Conservation (phyloP, 2,113 vertebrate genomes). For the Bos indicus region DNA sequence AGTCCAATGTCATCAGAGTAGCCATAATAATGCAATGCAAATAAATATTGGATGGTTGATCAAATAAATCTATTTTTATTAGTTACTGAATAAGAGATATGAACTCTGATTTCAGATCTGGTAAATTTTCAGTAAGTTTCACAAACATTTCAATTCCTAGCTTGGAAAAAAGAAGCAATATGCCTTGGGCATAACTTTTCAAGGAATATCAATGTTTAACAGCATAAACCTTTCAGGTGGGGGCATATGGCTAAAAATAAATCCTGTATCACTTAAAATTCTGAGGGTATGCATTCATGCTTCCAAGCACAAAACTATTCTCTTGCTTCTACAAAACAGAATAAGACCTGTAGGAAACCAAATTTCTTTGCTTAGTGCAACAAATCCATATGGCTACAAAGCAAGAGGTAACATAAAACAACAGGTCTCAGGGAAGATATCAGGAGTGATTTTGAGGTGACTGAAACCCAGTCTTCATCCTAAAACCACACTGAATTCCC, state of each 20-base stretch:
- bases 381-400: conserved; percentile 31
- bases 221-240: conserved; percentile 47
- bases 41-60: conserved; percentile 10
- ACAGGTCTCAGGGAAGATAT: background rate
- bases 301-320: conserved; percentile 1
- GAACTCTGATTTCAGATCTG: conserved; percentile 19
- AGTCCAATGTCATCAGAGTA: background rate
- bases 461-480: background rate
- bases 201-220: conserved; percentile 53
- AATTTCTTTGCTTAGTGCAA: conserved; percentile 37
- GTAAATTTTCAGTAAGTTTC: conserved; percentile 40
- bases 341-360: conserved; percentile 36
- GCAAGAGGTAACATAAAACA: conserved; percentile 37
- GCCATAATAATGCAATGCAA: background rate
- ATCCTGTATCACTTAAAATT: conserved; percentile 32
- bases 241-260: conserved; percentile 65
- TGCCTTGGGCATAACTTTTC: conserved; percentile 54
- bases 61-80: conserved; percentile 39
- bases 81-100: conserved; percentile 14
- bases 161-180: conserved; percentile 26
- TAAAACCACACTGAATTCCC: background rate
- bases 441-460: conserved; percentile 15
- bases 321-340: conserved; percentile 40
- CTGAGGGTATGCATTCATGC: background rate
- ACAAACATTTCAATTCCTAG: conserved; percentile 37